Base-by-base conservation (phyloP, 1,140 invertebrate genomes). In the Caenorhabditis briggsae region DNA sequence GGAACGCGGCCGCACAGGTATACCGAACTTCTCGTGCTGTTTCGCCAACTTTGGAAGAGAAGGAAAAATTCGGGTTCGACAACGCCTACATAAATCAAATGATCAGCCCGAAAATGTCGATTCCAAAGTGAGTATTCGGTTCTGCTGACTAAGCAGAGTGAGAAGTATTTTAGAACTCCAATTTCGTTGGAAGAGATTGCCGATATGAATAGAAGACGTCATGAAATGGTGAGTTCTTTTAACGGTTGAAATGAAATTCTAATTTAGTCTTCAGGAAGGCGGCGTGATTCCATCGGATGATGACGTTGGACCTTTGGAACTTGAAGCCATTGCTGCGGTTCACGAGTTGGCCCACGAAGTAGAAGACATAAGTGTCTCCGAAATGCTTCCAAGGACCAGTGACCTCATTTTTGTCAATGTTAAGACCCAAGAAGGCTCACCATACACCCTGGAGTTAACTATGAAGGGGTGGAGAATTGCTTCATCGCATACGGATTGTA, bases 321-420 rank as follows among this genome's bases (percentile, higher is more conserved):
- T 92, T 65, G 91, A 92, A 70, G 91, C 91, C 2, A 92, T 92
- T 41, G 90, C 91, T 5, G 92, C 91, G 20, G 92, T 92, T 41
- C 92, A 92, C 59, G 91, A 92, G 86, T 84, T 91, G 50, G 90
- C 83, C 5, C 82, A 82, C 18, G 59, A 88, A 50, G 90, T 91
- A 2, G 56, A 89, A 18, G 64, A 85, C 23, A 92, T 92, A n/a
- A 90, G 46, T 50, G 91, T 92, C 1, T 92, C 91, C 6, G 91
- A 92, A 74, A 91, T 92, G 55, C 83, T 92, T 1, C 91, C 91
- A 5, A 59, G 90, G 16, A 92, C 91, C 5, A 55, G 87, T 18
- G 91, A 92, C n/a, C 82, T 92, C 3, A 92, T 92, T 83, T 92
- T 92, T 88, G 86, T 92, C 16, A 92, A 92, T 85, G 82, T 92